Evolutionary conservation across 2,797 vertebrate species (phyloP).

Genomic region (Pipistrellus nathusii): DNA sequence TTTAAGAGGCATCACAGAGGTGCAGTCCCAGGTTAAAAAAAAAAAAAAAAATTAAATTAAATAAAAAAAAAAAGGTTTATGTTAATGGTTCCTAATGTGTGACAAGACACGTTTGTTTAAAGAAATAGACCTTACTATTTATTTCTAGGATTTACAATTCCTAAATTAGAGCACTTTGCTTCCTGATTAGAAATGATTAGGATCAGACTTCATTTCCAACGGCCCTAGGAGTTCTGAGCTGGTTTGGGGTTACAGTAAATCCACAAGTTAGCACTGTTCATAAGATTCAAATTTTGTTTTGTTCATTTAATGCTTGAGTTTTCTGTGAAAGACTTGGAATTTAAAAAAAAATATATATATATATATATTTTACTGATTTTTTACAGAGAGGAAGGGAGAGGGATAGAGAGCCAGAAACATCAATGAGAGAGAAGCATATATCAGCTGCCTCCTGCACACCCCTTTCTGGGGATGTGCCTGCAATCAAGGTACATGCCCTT

Average conservation of each 20-base stretch:
- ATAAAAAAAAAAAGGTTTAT: neutral
- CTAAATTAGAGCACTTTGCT: neutral
- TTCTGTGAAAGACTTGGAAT: constrained; percentile 8
- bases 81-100: neutral
- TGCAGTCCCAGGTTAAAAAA: neutral
- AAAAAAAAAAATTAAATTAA: neutral
- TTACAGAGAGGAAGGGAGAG: too few relatives aligned
- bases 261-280: neutral
- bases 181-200: constrained; percentile 24
- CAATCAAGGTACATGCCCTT: too few relatives aligned
- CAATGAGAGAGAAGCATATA: too few relatives aligned
- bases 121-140: constrained; percentile 5
- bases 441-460: too few relatives aligned
- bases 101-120: neutral
- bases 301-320: neutral
- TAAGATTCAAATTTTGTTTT: constrained; percentile 7
- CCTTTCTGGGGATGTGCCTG: too few relatives aligned
- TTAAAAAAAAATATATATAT: too few relatives aligned
- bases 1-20: constrained; percentile 15
- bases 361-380: too few relatives aligned
- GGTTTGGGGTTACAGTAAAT: neutral
- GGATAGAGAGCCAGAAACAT: too few relatives aligned
- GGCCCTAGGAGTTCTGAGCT: neutral
- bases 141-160: constrained; percentile 38
- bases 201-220: neutral